phyloP scores from a whole-genome alignment of 2,888 invertebrate species.

The Plebejus argus region DNA sequence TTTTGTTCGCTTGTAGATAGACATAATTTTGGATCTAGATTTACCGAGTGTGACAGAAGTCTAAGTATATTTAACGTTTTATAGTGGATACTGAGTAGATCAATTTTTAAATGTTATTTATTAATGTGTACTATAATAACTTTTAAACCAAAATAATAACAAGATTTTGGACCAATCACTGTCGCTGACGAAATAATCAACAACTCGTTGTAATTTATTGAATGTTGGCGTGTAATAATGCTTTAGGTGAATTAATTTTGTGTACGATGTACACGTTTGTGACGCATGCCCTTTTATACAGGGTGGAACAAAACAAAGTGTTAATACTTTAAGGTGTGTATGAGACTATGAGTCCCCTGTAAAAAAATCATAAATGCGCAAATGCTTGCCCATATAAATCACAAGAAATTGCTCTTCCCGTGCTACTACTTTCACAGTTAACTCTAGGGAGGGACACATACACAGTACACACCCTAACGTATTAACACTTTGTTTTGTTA shows the following conservation, averaged over 20 bases:
- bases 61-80: conserved; percentile 15
- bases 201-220: not conserved
- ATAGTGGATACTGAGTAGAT: not conserved
- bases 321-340: too few species aligned
- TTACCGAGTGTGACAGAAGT: conserved; percentile 11
- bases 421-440: too few species aligned
- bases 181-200: not conserved
- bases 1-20: conserved; percentile 34
- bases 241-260: not conserved
- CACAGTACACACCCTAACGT: not conserved
- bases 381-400: too few species aligned
- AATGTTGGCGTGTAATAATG: not conserved
- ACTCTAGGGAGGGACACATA: too few species aligned
- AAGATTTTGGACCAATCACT: conserved; percentile 24
- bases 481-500: not conserved
- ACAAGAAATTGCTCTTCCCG: too few species aligned
- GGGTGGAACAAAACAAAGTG: too few species aligned
- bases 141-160: conserved; percentile 6
- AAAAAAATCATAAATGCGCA: too few species aligned
- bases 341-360: too few species aligned
- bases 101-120: conserved; percentile 25
- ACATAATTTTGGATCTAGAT: conserved; percentile 28
- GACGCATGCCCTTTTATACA: not conserved
- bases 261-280: not conserved
- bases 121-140: conserved; percentile 12